Conservation (phyloP, 2,888 invertebrate genomes). For the Dryobotodes eremita region DNA sequence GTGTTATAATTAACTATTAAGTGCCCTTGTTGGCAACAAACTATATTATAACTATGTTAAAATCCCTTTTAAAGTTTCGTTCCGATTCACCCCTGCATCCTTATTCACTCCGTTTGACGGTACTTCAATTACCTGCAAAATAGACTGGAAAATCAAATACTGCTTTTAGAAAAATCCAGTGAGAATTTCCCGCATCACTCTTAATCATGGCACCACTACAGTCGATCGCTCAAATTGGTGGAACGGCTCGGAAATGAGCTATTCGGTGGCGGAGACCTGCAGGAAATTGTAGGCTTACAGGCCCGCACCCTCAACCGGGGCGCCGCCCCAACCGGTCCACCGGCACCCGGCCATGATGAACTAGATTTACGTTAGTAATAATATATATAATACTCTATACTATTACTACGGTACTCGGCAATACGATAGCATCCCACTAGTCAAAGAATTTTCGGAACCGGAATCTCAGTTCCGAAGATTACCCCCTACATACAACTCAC, state of each 20-base stretch:
- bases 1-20: too few species aligned
- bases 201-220: constrained; percentile 35
- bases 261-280: constrained; percentile 68
- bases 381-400: too few species aligned
- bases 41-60: too few species aligned
- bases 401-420: too few species aligned
- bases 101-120: too few species aligned
- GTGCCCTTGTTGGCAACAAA: too few species aligned
- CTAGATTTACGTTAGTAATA: constrained; percentile 25
- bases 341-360: constrained; percentile 31
- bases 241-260: constrained; percentile 75
- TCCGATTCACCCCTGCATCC: too few species aligned
- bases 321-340: constrained; percentile 38
- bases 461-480: too few species aligned
- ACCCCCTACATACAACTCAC: too few species aligned
- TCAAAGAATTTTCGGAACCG: too few species aligned
- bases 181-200: constrained; percentile 25
- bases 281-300: constrained; percentile 74
- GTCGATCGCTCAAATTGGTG: constrained; percentile 66
- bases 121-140: neutral
- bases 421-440: too few species aligned
- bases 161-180: neutral
- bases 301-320: constrained; percentile 44
- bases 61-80: too few species aligned
- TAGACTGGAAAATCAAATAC: neutral